These are phyloP conservation scores for Leptosomus discolor DNA, from an alignment of 2,113 vertebrate genomes.

Conservation along the genomic window DNA sequence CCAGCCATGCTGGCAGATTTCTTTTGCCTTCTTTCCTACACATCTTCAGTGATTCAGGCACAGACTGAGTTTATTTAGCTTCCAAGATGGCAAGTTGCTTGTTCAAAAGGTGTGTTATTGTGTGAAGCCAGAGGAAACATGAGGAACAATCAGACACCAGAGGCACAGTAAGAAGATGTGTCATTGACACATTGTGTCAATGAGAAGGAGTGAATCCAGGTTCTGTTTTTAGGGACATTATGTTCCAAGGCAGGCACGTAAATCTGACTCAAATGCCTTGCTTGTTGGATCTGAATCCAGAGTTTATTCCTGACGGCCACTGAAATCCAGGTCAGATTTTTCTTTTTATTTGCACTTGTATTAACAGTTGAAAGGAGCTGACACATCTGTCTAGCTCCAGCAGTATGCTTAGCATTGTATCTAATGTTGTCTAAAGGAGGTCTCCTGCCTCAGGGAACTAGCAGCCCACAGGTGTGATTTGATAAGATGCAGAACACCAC, in stretches of 20 bases:
- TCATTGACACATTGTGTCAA: not conserved
- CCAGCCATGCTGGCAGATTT: not conserved
- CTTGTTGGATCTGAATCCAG: not conserved
- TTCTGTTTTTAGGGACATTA: conserved; percentile 10
- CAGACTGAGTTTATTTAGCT: not conserved
- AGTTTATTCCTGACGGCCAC: not conserved
- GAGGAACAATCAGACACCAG: not conserved
- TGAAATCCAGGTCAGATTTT: conserved; percentile 27
- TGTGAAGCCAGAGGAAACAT: not conserved
- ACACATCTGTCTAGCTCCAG: not conserved
- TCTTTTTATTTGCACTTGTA: not conserved
- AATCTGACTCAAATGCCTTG: not conserved
- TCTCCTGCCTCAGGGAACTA: not conserved
- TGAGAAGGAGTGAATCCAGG: conserved; percentile 6
- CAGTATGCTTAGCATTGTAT: not conserved
- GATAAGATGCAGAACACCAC: not conserved
- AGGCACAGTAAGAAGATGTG: not conserved
- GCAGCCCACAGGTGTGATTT: not conserved
- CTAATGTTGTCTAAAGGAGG: not conserved
- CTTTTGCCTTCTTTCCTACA: not conserved
- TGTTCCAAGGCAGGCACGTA: not conserved
- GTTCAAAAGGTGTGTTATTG: conserved; percentile 28
- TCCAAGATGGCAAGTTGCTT: not conserved
- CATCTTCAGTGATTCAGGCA: not conserved
- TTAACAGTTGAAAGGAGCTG: not conserved